These are phyloP conservation scores for Melinaea menophilus DNA, from an alignment of 2,888 invertebrate genomes.

Conservation along the genomic window DNA sequence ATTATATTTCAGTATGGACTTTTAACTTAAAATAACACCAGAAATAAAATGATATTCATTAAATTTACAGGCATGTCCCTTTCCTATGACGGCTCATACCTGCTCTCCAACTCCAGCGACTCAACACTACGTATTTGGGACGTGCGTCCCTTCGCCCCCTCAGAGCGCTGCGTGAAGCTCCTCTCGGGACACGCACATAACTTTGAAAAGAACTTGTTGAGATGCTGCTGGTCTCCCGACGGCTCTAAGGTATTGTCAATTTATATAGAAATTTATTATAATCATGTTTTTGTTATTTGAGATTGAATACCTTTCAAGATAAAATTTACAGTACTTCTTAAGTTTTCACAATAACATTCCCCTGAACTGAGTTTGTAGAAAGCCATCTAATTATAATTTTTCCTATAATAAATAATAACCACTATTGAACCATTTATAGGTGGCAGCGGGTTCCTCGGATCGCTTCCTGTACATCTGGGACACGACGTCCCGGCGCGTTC, in stretches of 20 bases:
- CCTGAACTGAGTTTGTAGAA: too few species aligned
- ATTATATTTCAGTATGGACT: too few species aligned
- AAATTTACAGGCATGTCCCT: conserved; percentile 80
- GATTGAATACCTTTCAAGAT: too few species aligned
- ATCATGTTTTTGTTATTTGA: not conserved
- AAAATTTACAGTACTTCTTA: too few species aligned
- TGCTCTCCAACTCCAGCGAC: conserved; percentile 98
- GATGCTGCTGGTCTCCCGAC: conserved; percentile 96
- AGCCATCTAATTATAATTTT: too few species aligned
- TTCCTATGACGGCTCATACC: conserved; percentile 91
- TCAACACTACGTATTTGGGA: conserved; percentile 98
- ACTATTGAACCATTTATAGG: conserved; percentile 39
- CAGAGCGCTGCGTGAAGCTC: conserved; percentile 95
- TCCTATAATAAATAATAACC: too few species aligned
- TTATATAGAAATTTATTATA: not conserved
- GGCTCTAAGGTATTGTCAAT: conserved; percentile 86
- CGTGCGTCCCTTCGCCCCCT: conserved; percentile 94
- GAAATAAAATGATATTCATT: not conserved
- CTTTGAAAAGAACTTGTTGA: conserved; percentile 96
- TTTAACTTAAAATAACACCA: too few species aligned
- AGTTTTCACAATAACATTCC: too few species aligned
- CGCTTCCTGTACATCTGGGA: conserved; percentile 98
- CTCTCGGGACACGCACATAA: conserved; percentile 97
- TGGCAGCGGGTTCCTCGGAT: conserved; percentile 94
- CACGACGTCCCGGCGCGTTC: conserved; percentile 91